Percentiles rank a stretch among this genome's conserved stretches.
These are phyloP conservation scores for Drosophila rellima DNA, from an alignment of 2,888 invertebrate genomes.

Conservation along the genomic window DNA sequence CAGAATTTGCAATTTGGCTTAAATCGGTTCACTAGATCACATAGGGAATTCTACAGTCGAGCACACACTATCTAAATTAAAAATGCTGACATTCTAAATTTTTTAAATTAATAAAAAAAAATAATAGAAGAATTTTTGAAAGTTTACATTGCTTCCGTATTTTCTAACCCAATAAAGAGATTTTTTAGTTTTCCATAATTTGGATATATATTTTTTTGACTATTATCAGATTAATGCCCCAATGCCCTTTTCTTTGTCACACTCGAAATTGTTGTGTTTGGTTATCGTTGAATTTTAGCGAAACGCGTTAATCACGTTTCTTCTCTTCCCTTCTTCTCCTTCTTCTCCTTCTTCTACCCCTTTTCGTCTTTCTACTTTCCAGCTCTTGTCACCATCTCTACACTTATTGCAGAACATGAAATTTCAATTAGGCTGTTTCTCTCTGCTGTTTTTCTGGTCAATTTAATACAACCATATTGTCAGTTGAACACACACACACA, in stretches of 20 bases:
- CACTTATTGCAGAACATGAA: conserved; percentile 81
- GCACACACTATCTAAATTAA: no score
- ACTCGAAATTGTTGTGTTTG: conserved; percentile 7
- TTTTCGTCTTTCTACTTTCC: neutral
- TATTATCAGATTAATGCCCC: neutral
- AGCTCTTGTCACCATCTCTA: conserved; percentile 35
- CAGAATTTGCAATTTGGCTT: no score
- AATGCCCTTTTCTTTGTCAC: neutral
- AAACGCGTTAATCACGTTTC: conserved; percentile 10
- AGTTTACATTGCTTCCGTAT: no score
- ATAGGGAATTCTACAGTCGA: no score
- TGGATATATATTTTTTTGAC: no score
- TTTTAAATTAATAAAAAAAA: no score
- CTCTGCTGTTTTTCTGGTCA: conserved; percentile 79
- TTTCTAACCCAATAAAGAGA: no score
- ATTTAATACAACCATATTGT: conserved; percentile 75
- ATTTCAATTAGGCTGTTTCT: conserved; percentile 82
- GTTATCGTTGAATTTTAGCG: conserved; percentile 37
- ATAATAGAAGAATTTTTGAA: no score
- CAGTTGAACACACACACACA: conserved; percentile 26
- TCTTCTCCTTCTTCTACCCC: no score
- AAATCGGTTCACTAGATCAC: no score
- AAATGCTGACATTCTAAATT: no score
- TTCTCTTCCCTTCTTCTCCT: neutral
- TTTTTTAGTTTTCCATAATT: no score